Conservation (phyloP, 2,888 invertebrate genomes). For the Neelides folsomi region DNA sequence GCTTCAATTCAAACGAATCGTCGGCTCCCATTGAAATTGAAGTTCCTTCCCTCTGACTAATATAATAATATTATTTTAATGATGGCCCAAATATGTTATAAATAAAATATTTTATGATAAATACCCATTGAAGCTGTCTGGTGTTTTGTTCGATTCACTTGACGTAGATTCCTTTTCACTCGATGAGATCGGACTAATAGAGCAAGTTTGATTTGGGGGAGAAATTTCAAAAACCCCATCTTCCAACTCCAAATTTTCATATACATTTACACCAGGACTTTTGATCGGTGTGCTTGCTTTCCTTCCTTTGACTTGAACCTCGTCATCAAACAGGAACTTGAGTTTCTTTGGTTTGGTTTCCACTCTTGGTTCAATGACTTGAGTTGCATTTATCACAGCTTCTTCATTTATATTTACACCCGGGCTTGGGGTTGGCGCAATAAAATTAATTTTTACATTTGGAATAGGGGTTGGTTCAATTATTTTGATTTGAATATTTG, state of each 20-base stretch:
- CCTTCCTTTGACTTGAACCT: neutral
- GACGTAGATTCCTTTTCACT: conserved; percentile 2
- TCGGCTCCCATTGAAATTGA: conserved; percentile 23
- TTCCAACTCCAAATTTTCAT: conserved; percentile 5
- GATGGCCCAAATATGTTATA: too few relatives aligned
- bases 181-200: conserved; percentile 24
- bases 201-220: conserved; percentile 16
- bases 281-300: conserved; percentile 28
- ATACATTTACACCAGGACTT: conserved; percentile 14
- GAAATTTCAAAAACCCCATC: conserved; percentile 9
- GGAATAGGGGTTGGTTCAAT: conserved; percentile 16
- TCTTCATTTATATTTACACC: neutral
- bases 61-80: too few relatives aligned
- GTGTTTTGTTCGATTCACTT: neutral
- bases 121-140: neutral
- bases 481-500: conserved; percentile 12
- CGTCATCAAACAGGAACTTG: conserved; percentile 1
- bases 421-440: conserved; percentile 15
- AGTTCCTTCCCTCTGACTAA: too few relatives aligned
- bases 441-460: conserved; percentile 17
- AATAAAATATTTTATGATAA: too few relatives aligned
- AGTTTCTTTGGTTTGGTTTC: neutral
- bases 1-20: conserved; percentile 27
- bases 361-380: neutral
- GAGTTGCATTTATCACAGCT: neutral